phyloP scores from a whole-genome alignment of 2,113 vertebrate genomes.

The Lanius collurio region DNA sequence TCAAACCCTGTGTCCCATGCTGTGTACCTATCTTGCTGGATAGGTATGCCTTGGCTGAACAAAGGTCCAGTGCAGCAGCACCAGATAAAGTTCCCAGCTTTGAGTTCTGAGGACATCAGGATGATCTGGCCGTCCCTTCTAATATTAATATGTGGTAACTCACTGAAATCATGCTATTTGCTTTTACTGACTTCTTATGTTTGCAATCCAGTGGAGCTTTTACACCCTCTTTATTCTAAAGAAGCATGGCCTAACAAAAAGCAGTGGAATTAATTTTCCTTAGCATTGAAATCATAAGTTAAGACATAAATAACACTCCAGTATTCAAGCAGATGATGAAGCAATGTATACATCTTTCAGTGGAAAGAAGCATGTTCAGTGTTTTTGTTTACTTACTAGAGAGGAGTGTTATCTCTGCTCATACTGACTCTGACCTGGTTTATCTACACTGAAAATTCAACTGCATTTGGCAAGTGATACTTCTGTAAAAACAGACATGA shows the following conservation, averaged over 20 bases:
- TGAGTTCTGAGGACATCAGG: background rate
- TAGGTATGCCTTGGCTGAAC: background rate
- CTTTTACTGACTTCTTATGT: background rate
- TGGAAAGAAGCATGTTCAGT: background rate
- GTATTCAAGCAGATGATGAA: background rate
- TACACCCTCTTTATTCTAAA: background rate
- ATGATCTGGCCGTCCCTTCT: background rate
- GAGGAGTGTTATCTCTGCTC: background rate
- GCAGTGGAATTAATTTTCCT: background rate
- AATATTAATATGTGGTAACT: background rate
- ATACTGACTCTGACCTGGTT: background rate
- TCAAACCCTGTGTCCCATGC: background rate
- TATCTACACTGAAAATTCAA: background rate
- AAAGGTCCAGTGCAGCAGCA: background rate
- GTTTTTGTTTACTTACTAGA: background rate
- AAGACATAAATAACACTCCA: background rate
- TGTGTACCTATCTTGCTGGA: background rate
- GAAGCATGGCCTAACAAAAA: background rate
- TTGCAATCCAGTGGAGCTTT: background rate
- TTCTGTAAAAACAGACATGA: background rate
- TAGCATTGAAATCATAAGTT: background rate
- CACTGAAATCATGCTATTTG: fast-evolving
- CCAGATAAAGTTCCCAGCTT: background rate
- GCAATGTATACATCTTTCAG: background rate
- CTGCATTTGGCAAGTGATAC: background rate